A percentile compares a stretch with the other conserved stretches of the same genome.
Evolutionary conservation across 2,797 vertebrate species (phyloP).

Genomic region (Odontamblyopus rebecca): DNA sequence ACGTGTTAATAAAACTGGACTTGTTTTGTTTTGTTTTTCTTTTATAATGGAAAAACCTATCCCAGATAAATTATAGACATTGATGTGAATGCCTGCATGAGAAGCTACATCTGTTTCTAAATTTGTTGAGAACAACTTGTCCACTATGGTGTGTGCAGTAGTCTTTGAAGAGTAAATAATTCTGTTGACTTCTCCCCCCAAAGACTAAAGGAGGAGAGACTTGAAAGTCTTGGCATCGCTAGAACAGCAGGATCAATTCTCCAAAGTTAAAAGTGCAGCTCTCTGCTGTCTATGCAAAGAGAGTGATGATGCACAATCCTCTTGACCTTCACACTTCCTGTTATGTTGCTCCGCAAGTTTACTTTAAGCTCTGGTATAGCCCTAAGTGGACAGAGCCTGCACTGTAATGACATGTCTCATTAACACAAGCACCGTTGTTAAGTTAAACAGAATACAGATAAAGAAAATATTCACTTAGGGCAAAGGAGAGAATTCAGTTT

Average conservation of each 20-base stretch:
- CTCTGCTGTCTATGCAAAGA: constrained; percentile 70
- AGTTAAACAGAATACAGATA: not conserved
- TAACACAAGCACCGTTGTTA: constrained; percentile 13
- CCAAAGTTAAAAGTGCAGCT: constrained; percentile 65
- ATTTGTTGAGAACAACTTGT: constrained; percentile 33
- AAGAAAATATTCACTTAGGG: not conserved
- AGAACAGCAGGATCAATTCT: constrained; percentile 67
- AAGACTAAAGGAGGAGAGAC: constrained; percentile 37
- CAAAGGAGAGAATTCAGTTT: too few relatives aligned
- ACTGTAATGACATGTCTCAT: constrained; percentile 16
- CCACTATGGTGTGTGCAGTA: constrained; percentile 30
- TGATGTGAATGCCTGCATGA: too few relatives aligned
- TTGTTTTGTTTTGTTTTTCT: not conserved
- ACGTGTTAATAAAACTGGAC: too few relatives aligned
- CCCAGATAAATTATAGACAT: not conserved
- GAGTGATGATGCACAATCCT: constrained; percentile 59
- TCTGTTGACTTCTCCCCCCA: constrained; percentile 43
- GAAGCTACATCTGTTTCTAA: not conserved
- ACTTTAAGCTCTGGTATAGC: constrained; percentile 49
- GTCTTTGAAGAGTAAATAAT: constrained; percentile 45
- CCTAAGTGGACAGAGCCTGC: constrained; percentile 16
- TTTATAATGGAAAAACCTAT: not conserved
- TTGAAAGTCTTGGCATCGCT: constrained; percentile 66
- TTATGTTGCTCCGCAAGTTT: constrained; percentile 65
- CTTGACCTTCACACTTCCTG: constrained; percentile 71